A percentile compares a stretch with the other conserved stretches of the same genome.
Conservation (phyloP, 2,113 vertebrate genomes). For the Haemorhous mexicanus region DNA sequence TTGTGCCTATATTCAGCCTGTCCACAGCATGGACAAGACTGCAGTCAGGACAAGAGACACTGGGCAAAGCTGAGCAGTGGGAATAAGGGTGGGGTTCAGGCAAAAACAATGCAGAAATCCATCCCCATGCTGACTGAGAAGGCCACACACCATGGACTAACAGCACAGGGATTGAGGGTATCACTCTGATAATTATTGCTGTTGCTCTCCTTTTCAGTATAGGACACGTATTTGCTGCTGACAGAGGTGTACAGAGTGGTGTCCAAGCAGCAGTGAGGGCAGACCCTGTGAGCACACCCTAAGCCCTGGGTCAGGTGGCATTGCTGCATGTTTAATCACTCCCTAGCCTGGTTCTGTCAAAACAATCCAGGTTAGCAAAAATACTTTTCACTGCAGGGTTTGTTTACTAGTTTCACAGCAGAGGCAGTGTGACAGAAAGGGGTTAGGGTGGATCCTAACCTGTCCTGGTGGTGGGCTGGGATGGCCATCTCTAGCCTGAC, state of each 20-base stretch:
- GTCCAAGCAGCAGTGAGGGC: neutral
- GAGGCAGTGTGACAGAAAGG: slow-evolving; percentile 27
- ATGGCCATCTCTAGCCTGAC: neutral
- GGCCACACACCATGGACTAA: neutral
- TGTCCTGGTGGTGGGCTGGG: neutral
- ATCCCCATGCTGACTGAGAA: neutral
- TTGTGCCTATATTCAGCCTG: neutral
- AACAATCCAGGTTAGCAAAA: neutral
- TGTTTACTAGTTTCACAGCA: slow-evolving; percentile 44
- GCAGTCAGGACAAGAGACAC: neutral
- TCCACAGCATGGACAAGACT: neutral
- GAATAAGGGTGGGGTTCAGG: neutral
- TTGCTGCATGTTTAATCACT: neutral
- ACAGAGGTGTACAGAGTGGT: neutral
- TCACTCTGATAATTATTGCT: neutral
- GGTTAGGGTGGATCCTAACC: neutral
- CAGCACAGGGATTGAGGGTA: neutral
- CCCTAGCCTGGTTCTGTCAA: slow-evolving; percentile 43
- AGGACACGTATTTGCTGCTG: neutral
- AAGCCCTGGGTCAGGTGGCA: neutral
- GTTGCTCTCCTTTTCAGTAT: neutral
- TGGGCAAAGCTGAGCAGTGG: neutral
- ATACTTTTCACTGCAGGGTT: neutral
- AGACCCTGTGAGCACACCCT: neutral
- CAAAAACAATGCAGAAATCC: neutral